Conservation (phyloP, 2,888 invertebrate genomes). For the Spodoptera littoralis region DNA sequence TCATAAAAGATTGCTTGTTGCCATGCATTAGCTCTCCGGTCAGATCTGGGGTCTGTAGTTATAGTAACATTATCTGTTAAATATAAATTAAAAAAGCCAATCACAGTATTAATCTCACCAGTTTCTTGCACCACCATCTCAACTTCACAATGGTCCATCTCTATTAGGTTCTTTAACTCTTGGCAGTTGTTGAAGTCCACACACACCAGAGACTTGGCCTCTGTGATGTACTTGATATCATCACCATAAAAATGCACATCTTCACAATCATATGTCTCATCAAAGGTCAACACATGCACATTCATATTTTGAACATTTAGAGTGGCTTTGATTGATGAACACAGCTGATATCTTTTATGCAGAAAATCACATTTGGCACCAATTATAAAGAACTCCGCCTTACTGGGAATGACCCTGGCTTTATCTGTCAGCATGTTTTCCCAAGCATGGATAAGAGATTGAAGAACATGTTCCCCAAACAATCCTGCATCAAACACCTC, state of each 20-base stretch:
- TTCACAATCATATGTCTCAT: conserved; percentile 92
- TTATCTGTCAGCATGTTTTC: conserved; percentile 85
- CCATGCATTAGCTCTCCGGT: conserved; percentile 90
- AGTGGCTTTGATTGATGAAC: conserved; percentile 63
- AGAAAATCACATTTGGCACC: conserved; percentile 89
- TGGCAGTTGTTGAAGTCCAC: conserved; percentile 90
- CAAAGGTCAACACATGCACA: conserved; percentile 70
- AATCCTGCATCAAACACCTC: conserved; percentile 94
- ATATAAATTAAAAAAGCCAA: conserved; percentile 93
- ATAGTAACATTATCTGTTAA: conserved; percentile 90
- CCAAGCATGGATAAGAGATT: conserved; percentile 92
- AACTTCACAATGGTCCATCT: conserved; percentile 63
- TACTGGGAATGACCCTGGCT: conserved; percentile 89
- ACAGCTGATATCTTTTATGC: conserved; percentile 82
- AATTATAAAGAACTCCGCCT: conserved; percentile 90
- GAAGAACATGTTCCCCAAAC: conserved; percentile 92
- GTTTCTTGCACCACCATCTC: conserved; percentile 74
- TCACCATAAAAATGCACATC: conserved; percentile 87
- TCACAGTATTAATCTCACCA: conserved; percentile 90
- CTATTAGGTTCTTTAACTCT: conserved; percentile 77
- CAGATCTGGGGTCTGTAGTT: conserved; percentile 89
- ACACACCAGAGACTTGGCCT: conserved; percentile 86
- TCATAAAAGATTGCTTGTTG: conserved; percentile 93
- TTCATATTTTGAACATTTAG: conserved; percentile 68
- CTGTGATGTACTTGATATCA: conserved; percentile 89